Evolutionary conservation across 2,797 vertebrate species (phyloP).

Genomic region (Novumbra hubbsi): DNA sequence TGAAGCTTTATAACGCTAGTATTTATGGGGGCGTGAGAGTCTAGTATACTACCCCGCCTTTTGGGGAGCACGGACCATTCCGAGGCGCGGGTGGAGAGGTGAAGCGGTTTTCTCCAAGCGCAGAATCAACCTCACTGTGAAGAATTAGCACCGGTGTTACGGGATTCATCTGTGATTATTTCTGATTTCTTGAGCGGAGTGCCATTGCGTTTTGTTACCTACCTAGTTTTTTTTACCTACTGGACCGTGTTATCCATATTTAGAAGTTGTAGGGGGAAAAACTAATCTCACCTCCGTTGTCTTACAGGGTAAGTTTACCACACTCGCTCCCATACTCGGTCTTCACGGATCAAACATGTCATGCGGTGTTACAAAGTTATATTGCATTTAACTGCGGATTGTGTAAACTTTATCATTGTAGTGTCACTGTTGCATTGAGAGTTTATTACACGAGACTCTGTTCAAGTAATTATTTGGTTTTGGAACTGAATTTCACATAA

Average conservation of each 20-base stretch:
- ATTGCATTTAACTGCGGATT: not conserved
- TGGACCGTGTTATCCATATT: not conserved
- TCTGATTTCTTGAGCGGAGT: not conserved
- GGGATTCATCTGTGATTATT: not conserved
- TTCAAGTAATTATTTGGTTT: no score
- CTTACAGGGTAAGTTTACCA: slow-evolving; percentile 1
- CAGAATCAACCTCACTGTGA: not conserved
- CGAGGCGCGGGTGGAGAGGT: not conserved
- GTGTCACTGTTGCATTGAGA: not conserved
- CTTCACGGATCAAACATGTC: not conserved
- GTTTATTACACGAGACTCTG: not conserved
- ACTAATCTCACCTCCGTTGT: not conserved
- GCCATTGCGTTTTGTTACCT: not conserved
- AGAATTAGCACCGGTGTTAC: not conserved
- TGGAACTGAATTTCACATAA: no score
- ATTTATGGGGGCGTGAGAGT: not conserved
- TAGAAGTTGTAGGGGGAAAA: not conserved
- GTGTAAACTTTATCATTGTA: not conserved
- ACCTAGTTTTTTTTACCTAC: no score
- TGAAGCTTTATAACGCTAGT: not conserved
- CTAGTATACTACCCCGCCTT: not conserved
- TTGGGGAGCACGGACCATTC: not conserved
- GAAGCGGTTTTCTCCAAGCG: not conserved
- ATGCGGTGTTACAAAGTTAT: not conserved
- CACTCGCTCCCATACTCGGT: not conserved